Base-by-base conservation (phyloP, 2,797 vertebrate genomes). In the Anguilla megastoma region DNA sequence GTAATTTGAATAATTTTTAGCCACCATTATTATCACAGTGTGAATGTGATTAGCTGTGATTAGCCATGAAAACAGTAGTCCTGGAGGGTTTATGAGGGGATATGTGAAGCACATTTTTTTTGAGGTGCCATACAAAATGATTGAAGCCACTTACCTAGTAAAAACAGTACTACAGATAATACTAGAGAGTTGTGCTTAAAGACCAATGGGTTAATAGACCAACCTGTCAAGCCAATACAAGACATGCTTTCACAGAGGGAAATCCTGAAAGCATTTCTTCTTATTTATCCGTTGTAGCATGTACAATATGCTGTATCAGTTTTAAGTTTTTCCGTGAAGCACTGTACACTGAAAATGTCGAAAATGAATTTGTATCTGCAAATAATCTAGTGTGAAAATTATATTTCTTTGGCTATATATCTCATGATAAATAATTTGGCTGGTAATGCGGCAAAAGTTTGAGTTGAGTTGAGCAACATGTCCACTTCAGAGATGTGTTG, bases 291-390 rank as follows among this genome's bases (percentile, higher is more conserved):
- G 69, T 74, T 74, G 69, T 16, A 12, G 69, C 27, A 82, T 82
- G 79, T 82, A 48, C 45, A 82, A 82, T 16, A 82, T 7, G 33
- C 16, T 45, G 79, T 18, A 82, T 33, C 16, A 8, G 84, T 58
- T 85, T 60, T 16, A 85, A 56, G 52, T 58, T 18, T 66, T 41
- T 12, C 85, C 30, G n/a, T 24, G 41, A 48, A 52, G 60, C n/a
- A 24, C n/a, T 12, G 21, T 71, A 71, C n/a, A 74, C 50, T 74
- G 66, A 86, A 86, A 74, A 45, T 45, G 60, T 48, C 52, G 85
- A 86, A 63, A 86, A 71, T 24, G 14, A 71, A 66, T 45, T 45
- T 45, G 41, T 45, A 45, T 45, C 41, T 45, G 41, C 41, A 45
- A 45, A 45, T 45, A 45, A 45, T 45, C 3, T 45, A 45, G 41